phyloP scores from a whole-genome alignment of 2,888 invertebrate genomes.

The Cephus pulcher region DNA sequence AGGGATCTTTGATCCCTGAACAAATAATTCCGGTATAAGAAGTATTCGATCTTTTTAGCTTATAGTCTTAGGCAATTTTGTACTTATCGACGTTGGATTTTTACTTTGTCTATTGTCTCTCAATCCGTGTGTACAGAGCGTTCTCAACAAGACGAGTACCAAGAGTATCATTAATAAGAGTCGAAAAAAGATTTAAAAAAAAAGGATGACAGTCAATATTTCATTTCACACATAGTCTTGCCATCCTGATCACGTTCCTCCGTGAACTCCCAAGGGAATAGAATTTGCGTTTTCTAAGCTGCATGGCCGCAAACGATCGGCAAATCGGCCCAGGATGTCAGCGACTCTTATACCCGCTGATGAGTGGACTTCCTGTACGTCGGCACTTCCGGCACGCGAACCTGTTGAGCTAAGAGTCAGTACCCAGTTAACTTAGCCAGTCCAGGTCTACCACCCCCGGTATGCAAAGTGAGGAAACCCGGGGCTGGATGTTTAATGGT shows the following conservation, averaged over 20 bases:
- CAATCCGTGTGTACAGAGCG: not conserved
- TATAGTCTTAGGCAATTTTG: slow-evolving; percentile 58
- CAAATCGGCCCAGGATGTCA: not conserved
- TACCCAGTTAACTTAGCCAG: not conserved
- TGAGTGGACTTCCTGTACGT: slow-evolving; percentile 57
- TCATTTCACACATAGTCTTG: not conserved
- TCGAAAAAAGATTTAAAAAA: not conserved
- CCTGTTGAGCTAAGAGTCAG: slow-evolving; percentile 51
- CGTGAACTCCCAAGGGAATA: not conserved
- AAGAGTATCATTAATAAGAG: slow-evolving; percentile 1
- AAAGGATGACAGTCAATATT: not conserved
- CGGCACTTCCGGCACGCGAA: slow-evolving; percentile 60
- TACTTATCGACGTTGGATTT: slow-evolving; percentile 51
- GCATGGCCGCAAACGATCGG: slow-evolving; percentile 14
- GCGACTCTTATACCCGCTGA: slow-evolving; percentile 22
- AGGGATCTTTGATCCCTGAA: not conserved
- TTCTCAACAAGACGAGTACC: not conserved
- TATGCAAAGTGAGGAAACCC: slow-evolving; percentile 4
- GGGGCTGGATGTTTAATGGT: not conserved
- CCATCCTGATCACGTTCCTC: not conserved
- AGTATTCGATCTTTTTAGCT: not conserved
- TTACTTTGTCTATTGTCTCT: not conserved
- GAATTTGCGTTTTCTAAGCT: not conserved
- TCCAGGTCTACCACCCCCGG: not conserved
- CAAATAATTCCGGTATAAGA: not conserved